Conservation (phyloP, 2,797 vertebrate genomes). For the Amazonetta brasiliensis region DNA sequence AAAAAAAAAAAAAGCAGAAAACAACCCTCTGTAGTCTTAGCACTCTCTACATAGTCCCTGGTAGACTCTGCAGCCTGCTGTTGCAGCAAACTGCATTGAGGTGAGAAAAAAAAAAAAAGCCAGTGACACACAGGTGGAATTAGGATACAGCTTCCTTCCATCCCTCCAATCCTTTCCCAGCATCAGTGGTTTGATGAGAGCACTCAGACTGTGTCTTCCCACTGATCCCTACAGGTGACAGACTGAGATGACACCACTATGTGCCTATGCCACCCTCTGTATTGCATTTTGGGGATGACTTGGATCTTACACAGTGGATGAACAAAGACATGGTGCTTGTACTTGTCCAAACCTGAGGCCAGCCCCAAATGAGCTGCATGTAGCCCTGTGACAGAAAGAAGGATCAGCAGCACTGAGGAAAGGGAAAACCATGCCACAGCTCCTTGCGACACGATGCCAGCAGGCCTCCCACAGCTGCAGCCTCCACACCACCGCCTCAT, state of each 20-base stretch:
- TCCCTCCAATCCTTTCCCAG: background rate
- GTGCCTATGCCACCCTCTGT: background rate
- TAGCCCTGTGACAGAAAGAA: background rate
- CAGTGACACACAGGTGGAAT: background rate
- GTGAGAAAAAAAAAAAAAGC: background rate
- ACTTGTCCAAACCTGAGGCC: background rate
- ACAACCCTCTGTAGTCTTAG: background rate
- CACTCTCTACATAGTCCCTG: background rate
- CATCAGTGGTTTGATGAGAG: background rate
- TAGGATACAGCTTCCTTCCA: background rate
- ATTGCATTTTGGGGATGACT: background rate
- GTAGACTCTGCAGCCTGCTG: background rate
- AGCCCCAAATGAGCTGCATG: background rate
- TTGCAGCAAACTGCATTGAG: background rate
- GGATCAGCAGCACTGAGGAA: background rate
- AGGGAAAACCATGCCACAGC: background rate
- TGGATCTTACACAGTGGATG: background rate
- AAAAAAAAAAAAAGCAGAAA: background rate
- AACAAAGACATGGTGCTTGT: rapidly evolving
- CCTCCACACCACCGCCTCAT: rapidly evolving
- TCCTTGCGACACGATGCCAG: rapidly evolving
- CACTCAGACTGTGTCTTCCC: background rate
- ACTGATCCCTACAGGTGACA: background rate
- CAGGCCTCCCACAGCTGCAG: background rate
- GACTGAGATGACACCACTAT: rapidly evolving